Evolutionary conservation across 2,113 vertebrate species (phyloP).

Genomic region (Oreochromis aureus): DNA sequence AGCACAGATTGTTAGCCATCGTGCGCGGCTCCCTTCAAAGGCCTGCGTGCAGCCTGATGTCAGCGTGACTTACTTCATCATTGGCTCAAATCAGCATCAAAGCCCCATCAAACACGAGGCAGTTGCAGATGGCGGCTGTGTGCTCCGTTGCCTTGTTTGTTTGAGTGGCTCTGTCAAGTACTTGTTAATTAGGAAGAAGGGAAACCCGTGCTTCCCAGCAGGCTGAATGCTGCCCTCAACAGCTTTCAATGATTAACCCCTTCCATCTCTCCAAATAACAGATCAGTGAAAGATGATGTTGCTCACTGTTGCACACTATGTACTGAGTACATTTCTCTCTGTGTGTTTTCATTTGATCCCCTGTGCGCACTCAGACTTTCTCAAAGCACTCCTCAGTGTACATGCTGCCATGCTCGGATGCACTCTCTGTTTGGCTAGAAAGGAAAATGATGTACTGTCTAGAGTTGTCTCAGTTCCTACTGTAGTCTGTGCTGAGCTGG

Average conservation of each 20-base stretch:
- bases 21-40: slow-evolving; percentile 18
- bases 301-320: slow-evolving; percentile 6
- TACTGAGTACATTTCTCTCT: not conserved
- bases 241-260: slow-evolving; percentile 1
- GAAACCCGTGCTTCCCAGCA: slow-evolving; percentile 1
- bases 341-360: not conserved
- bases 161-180: slow-evolving; percentile 31
- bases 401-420: not conserved
- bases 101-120: not conserved
- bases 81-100: slow-evolving; percentile 62
- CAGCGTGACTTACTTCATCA: slow-evolving; percentile 44
- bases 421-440: not conserved
- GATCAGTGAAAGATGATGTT: not conserved
- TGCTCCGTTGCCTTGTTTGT: slow-evolving; percentile 29
- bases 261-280: not conserved
- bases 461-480: not conserved
- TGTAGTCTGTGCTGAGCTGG: not conserved
- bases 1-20: slow-evolving; percentile 36
- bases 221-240: not conserved
- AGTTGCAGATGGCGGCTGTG: slow-evolving; percentile 44
- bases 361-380: not conserved
- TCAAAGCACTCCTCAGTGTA: not conserved
- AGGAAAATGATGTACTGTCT: not conserved
- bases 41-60: slow-evolving; percentile 26
- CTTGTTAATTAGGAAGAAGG: slow-evolving; percentile 42